A percentile compares a stretch with the other conserved stretches of the same genome.
Conservation (phyloP, 1,140 invertebrate species). For the Pachyrhynchus sulphureomaculatus region DNA sequence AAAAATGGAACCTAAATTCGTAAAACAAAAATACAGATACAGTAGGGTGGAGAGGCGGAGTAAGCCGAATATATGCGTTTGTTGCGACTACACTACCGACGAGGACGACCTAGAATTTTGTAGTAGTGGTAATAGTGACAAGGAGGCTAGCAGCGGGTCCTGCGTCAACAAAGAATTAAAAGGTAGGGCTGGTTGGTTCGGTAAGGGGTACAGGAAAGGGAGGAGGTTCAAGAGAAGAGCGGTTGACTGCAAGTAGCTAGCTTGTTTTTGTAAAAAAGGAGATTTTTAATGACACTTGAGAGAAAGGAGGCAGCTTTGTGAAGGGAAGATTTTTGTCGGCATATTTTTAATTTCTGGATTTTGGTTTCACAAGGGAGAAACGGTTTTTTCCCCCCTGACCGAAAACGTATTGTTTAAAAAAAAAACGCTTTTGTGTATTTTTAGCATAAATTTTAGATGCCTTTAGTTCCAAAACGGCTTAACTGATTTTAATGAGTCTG, state of each 20-base stretch:
- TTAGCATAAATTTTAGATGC: too few relatives aligned
- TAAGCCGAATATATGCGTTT: slow-evolving; percentile 56
- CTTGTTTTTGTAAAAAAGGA: not conserved
- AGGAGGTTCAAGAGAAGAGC: slow-evolving; percentile 26
- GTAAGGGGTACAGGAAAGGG: slow-evolving; percentile 58
- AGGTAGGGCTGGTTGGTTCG: slow-evolving; percentile 59
- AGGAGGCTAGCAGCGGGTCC: slow-evolving; percentile 33
- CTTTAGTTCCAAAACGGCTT: too few relatives aligned
- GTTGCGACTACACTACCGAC: slow-evolving; percentile 57
- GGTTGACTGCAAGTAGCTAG: not conserved
- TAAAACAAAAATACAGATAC: slow-evolving; percentile 50
- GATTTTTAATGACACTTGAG: too few relatives aligned
- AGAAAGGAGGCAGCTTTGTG: too few relatives aligned
- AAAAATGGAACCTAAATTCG: slow-evolving; percentile 51
- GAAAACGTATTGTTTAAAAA: too few relatives aligned
- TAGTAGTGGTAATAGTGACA: slow-evolving; percentile 26
- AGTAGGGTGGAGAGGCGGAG: slow-evolving; percentile 50
- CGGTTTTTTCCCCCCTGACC: too few relatives aligned
- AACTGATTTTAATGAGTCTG: too few relatives aligned
- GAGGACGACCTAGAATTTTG: slow-evolving; percentile 47
- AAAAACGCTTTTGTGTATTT: too few relatives aligned
- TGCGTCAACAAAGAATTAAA: slow-evolving; percentile 43
- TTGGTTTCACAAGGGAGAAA: too few relatives aligned
- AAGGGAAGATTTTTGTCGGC: too few relatives aligned
- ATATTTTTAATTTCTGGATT: too few relatives aligned